Evolutionary conservation across 2,113 vertebrate genomes (phyloP).

Genomic region (Trematocara nigrifrons): DNA sequence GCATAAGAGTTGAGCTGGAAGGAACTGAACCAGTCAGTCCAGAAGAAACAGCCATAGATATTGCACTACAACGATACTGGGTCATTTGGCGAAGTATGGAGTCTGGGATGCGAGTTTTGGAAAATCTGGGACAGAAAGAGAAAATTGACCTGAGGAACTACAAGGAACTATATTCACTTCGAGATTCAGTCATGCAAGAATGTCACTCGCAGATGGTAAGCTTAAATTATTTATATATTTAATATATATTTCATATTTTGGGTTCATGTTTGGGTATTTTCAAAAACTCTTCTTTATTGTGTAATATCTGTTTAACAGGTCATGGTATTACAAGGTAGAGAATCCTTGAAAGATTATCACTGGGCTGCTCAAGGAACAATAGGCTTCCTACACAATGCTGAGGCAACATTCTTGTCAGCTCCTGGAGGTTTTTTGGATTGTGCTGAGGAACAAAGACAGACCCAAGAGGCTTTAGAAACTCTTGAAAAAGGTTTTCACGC

Average conservation of each 20-base stretch:
- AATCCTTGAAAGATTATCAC: slow-evolving; percentile 68
- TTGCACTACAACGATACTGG: slow-evolving; percentile 69
- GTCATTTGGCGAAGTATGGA: slow-evolving; percentile 72
- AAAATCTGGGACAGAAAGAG: slow-evolving; percentile 47
- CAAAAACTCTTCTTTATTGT: neutral
- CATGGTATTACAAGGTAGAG: slow-evolving; percentile 68
- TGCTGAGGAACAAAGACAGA: slow-evolving; percentile 43
- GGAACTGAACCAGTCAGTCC: slow-evolving; percentile 63
- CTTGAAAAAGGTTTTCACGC: slow-evolving; percentile 71
- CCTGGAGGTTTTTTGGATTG: slow-evolving; percentile 59
- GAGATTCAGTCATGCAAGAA: slow-evolving; percentile 56
- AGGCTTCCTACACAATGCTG: slow-evolving; percentile 62
- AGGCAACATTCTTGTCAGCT: slow-evolving; percentile 57
- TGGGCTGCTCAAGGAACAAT: slow-evolving; percentile 64
- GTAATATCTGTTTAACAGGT: slow-evolving; percentile 63
- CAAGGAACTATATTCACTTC: slow-evolving; percentile 54
- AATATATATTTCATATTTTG: neutral
- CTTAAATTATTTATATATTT: neutral
- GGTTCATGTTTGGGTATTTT: neutral
- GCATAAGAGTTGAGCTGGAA: slow-evolving; percentile 64
- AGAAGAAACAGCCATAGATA: slow-evolving; percentile 65
- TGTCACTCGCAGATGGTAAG: slow-evolving; percentile 77
- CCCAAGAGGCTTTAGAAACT: slow-evolving; percentile 32
- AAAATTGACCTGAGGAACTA: slow-evolving; percentile 31
- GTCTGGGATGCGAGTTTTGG: slow-evolving; percentile 67